Evolutionary conservation across 2,888 invertebrate species (phyloP), one percentile per base, ranked within the genome.

Genomic region (Emesis castigata): DNA sequence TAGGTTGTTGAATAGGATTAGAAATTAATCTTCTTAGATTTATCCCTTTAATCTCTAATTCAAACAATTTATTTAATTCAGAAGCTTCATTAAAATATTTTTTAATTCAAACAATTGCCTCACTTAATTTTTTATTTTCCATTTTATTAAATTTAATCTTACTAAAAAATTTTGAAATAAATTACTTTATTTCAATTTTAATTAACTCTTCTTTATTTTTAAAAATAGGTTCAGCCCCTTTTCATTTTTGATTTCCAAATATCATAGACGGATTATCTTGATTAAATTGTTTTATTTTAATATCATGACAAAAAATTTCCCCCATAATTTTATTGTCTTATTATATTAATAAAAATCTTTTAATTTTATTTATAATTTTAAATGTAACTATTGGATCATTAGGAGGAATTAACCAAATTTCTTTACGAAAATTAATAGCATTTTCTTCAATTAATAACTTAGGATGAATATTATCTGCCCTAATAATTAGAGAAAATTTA

Each of bases 291-390:
- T 91, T 96, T 88, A 92, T 96, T 89, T 90, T 97, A 93, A 93
- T 96, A 92, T 96, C 96, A 0, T 96, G 96, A 94, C 97, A 97
- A 96, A 97, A 97, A 96, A 95, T 97, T 93, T 94, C 96, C 48
- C 97, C 97, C 2, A 91, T 97, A 93, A 93, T 96, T 90, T 85
- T 96, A 88, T 86, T 96, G 62, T 95, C 94, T 69, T 96, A 95
- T 90, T 92, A 92, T 89, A 90, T 91, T 88, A 91, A 92, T 90
- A 90, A 90, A 87, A 91, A 91, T 86, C 92, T 95, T 89, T 88
- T 96, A 88, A 87, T 91, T 80, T 82, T 94, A 74, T 91, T 93
- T 89, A 93, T 96, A 91, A 88, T 96, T 81, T 58, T 94, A 56
- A 95, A 95, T 81, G 87, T 92, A 66, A 83, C 96, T 82, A 89